Evolutionary conservation across 2,888 invertebrate genomes (phyloP), one percentile per base, ranked within the genome.

Genomic region (Ophion costatus): DNA sequence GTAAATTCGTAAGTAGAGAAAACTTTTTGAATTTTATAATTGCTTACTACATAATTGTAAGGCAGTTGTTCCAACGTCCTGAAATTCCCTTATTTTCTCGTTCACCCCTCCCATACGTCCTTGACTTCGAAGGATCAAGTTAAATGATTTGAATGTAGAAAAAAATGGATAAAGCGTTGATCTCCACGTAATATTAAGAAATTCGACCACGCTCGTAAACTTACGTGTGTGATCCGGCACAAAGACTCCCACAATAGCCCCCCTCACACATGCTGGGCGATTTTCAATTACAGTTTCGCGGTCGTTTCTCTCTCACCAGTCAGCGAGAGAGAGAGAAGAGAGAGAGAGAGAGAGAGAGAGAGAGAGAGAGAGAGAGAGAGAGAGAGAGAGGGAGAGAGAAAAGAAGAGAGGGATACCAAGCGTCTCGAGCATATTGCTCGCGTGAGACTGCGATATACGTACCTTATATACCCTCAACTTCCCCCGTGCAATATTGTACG

Each of bases 401-500:
- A 42, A 11, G 22, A 45, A 64, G 29, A 63, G 69, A 70, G 51
- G 66, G 74, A 82, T 84, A 74, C 59, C 57, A 33, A 20, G 81
- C 66, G 80, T 85, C 82, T 81, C 83, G 59, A 79, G 86, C 84
- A 87, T 88, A 88, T 88, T 87, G 87, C 86, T 86, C 79, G 84
- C 86, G 80, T 81, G 78, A 85, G 85, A 80, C 80, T 78, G 61
- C 85, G 85, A 84, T 84, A 87, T 83, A 84, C 87, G 82, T 82
- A 81, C 69, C 80, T 81, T 77, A 7, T 20, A 83, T 75, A 80
- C 82, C 69, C 82, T 56, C 69, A 73, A 29, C 59, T 61, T 61
- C 78, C 85, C 85, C 81, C 83, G 61, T 85, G 86, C 87, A 86
- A 88, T 88, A 87, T 88, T 87, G 86, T 87, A 88, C 88, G 88